Conservation (phyloP, 2,797 vertebrate species). For the Sebastes dallii region DNA sequence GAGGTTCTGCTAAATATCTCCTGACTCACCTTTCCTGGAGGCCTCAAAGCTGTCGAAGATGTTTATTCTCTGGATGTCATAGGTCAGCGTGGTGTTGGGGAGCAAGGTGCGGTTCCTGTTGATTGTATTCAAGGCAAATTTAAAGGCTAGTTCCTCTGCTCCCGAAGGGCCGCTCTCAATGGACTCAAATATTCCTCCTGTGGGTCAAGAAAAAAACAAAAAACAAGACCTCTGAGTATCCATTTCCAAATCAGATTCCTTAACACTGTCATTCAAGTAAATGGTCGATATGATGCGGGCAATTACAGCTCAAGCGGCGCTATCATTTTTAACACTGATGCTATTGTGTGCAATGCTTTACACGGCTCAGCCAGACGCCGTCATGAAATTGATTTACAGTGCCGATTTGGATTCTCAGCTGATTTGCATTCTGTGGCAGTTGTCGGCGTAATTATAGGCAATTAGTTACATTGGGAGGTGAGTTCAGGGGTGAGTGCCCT, state of each 20-base stretch:
- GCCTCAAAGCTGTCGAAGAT: conserved; percentile 99
- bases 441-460: conserved; percentile 70
- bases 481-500: conserved; percentile 73
- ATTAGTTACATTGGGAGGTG: conserved; percentile 66
- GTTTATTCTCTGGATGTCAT: conserved; percentile 99
- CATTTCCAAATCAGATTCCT: conserved; percentile 38
- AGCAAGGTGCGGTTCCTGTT: conserved; percentile 99
- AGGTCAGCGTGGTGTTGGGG: conserved; percentile 97
- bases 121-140: conserved; percentile 99
- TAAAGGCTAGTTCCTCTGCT: conserved; percentile 98
- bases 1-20: background rate
- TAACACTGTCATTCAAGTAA: conserved; percentile 31
- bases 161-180: conserved; percentile 97
- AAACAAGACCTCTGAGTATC: conserved; percentile 16
- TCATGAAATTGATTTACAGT: conserved; percentile 49
- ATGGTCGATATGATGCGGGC: conserved; percentile 37
- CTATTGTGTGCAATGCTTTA: background rate
- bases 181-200: conserved; percentile 99
- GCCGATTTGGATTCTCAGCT: conserved; percentile 22
- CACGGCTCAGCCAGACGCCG: conserved; percentile 10
- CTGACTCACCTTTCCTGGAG: conserved; percentile 94
- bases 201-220: background rate
- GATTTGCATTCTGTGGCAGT: conserved; percentile 65
- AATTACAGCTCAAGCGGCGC: conserved; percentile 34
- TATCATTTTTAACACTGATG: conserved; percentile 26